Base-by-base conservation (phyloP, 1,140 invertebrate species). In the Bombus soroeensis region DNA sequence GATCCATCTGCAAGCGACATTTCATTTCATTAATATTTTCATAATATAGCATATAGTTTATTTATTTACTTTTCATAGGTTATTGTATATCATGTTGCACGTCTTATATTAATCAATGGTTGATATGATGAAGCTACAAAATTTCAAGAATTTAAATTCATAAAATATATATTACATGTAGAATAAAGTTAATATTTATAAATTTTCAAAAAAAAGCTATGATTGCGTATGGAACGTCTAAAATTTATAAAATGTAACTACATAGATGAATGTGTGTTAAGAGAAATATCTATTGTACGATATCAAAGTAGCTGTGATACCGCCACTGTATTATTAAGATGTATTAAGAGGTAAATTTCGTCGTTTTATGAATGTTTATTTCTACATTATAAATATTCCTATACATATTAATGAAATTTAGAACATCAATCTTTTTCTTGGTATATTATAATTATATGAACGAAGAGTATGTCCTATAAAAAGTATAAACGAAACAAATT, bases 251-350 rank as follows among this genome's bases (percentile, higher is more conserved):
- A 77, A 86, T 81, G 78, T 72, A 43, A 85, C 62, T 68, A 37
- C 72, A 59, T 77, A 59, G 70, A 78, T 62, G 47, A 83, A 80
- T 82, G 39, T 41, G 10, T 70, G 59, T 86, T 72, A 59, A 71
- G 34, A 76, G 62, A 68, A 87, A 87, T 70, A 68, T 66, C 57
- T 86, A 87, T 91, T 89, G 88, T 88, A 87, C 47, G 89, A 90
- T 89, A 91, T 89, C 87, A 85, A 91, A 90, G 75, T 91, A 87
- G 70, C 89, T 91, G 87, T 91, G 87, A 91, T 91, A 91, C 32
- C 64, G 87, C 81, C 89, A 91, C 87, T 91, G 82, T 85, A 82
- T 57, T 73, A 66, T 86, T 79, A 82, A 66, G 34, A 57, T 76
- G 75, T 32, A 78, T 41, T 77, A 79, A 34, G 15, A 76, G 25